Base-by-base conservation (phyloP, 2,888 invertebrate species). In the Polietes domitor region DNA sequence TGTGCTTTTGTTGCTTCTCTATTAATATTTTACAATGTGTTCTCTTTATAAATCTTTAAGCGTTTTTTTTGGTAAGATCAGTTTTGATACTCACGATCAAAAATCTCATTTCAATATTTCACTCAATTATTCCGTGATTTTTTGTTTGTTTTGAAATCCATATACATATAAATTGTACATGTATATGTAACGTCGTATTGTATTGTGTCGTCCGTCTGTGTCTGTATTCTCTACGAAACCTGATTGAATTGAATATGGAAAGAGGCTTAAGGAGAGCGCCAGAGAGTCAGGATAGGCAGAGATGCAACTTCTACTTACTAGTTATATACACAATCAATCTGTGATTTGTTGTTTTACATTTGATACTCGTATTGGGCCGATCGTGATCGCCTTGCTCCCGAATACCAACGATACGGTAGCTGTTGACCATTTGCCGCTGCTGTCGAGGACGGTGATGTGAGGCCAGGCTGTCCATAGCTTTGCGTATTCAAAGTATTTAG, bases 351-450 rank as follows among this genome's bases (percentile, higher is more conserved):
- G 17, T 6, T 47, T 90, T 91, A 92, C 88, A 92, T 88, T 19
- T 90, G 89, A 85, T 92, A 92, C 82, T 92, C 92, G 79, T 92
- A 92, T 88, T 92, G 91, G 32, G 92, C 92, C 63, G 92, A 92
- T 28, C 92, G 89, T 1, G 92, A 92, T 26, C 92, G 91, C 21
- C 92, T 87, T n/a, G 90, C 89, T n/a, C 92, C 91, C 32, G 91
- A 91, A 78, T 92, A 91, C 91, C 92, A 92, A 68, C 91, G 91
- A 87, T 91, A 90, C 7, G 90, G 89, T 19, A 90, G 87, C 9
- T 89, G 88, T 68, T 89, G 88, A 55, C 89, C 88, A 43, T 82
- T 82, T 17, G 78, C 83, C 10, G 58, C 53, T 4, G 77, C 41
- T 28, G 77, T 68, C 9, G 71, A 26, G 5, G 74, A 63, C 0